These are phyloP conservation scores for Epizoanthus stellaris DNA, from an alignment of 92 coral and sea anemone genomes.

Conservation along the genomic window DNA sequence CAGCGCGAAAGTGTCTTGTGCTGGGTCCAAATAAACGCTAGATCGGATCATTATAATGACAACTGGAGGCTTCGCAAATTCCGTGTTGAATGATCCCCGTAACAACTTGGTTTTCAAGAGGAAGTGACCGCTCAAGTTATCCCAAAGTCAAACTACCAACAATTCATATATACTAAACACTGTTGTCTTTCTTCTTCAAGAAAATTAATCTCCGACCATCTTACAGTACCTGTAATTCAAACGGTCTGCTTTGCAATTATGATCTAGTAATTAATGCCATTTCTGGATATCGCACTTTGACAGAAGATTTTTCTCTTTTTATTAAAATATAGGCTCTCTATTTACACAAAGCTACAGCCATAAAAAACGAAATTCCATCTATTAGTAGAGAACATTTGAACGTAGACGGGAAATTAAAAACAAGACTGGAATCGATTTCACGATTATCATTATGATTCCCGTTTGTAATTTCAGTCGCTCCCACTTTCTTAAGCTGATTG, in stretches of 20 bases:
- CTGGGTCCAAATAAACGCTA: not conserved
- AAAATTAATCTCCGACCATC: not conserved
- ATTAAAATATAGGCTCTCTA: constrained; percentile 6
- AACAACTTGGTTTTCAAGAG: constrained; percentile 5
- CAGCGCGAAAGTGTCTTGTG: not conserved
- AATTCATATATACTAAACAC: not conserved
- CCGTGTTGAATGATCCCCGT: not conserved
- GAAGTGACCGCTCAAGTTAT: not conserved
- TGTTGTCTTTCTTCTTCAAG: not conserved
- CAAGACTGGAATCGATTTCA: too few relatives aligned
- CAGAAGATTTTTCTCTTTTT: constrained; percentile 12
- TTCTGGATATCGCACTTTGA: not conserved
- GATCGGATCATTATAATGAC: not conserved
- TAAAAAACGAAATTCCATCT: not conserved
- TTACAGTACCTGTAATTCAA: not conserved
- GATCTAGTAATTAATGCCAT: not conserved
- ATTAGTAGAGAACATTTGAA: too few relatives aligned
- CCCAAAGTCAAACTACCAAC: not conserved
- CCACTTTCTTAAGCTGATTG: too few relatives aligned
- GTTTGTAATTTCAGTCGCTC: too few relatives aligned
- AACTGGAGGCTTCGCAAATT: constrained; percentile 1
- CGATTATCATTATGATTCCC: too few relatives aligned
- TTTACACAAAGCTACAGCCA: constrained; percentile 2
- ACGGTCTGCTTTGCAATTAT: not conserved
- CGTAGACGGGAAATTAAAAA: too few relatives aligned